Evolutionary conservation across 2,797 vertebrate genomes (phyloP).

Genomic region (Atherinosoma microstoma): DNA sequence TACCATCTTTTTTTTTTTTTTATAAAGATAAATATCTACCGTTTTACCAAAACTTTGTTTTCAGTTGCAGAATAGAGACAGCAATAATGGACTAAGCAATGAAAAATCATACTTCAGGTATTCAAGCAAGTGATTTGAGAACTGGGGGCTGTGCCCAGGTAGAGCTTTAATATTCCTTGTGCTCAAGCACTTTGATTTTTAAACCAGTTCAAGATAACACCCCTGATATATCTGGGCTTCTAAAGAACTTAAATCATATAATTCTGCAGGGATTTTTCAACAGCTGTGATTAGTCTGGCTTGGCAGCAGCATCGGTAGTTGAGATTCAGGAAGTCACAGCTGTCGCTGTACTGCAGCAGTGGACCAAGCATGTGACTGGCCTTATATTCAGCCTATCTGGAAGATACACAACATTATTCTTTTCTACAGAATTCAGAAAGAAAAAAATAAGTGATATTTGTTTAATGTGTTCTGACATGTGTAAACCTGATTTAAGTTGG

Average conservation of each 20-base stretch:
- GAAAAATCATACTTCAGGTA: background rate
- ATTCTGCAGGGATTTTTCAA: constrained; percentile 40
- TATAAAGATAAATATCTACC: no score
- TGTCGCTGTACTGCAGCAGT: constrained; percentile 68
- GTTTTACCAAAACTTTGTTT: background rate
- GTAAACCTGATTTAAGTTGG: constrained; percentile 31
- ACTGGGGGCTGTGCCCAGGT: background rate
- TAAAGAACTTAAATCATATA: constrained; percentile 39
- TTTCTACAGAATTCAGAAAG: constrained; percentile 35
- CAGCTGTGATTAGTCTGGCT: constrained; percentile 68
- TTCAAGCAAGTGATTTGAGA: background rate
- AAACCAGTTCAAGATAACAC: constrained; percentile 25
- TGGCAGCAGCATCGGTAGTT: constrained; percentile 60
- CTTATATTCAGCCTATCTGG: constrained; percentile 37
- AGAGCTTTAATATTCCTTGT: background rate
- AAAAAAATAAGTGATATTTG: constrained; percentile 21
- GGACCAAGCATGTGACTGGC: constrained; percentile 57
- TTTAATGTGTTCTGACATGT: constrained; percentile 33
- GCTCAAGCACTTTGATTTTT: constrained; percentile 23
- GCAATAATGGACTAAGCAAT: background rate
- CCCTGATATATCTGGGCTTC: constrained; percentile 13
- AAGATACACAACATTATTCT: constrained; percentile 42
- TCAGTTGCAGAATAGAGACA: background rate
- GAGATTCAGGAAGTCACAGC: constrained; percentile 72
- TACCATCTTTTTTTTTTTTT: no score